Base-by-base conservation (phyloP, 2,888 invertebrate genomes). In the Arrhopalites spinosus region DNA sequence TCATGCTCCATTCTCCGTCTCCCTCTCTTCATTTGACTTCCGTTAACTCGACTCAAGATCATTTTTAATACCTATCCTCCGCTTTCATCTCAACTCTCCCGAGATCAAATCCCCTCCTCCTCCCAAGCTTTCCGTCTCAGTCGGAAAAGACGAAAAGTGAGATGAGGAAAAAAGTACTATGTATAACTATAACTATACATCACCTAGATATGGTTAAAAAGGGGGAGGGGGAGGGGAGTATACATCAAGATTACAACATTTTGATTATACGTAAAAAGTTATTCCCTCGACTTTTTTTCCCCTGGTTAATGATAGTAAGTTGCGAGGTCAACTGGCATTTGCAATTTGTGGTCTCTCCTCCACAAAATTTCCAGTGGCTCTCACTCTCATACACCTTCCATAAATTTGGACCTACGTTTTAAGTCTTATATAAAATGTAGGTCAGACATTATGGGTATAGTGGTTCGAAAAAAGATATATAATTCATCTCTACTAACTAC, bases 31-130 rank as follows among this genome's bases (percentile, higher is more conserved):
- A 45, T 45, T 67, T 67, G 45, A 67, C 43, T 67, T 67, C 66
- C 66, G 30, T 43, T 29, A 67, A 67, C 45, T 63, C n/a, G 63
- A 63, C 59, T 27, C 56, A n/a, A 56, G 23, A 56, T 56, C n/a
- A 23, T 5, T 5, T 56, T 56, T 56, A 56, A n/a, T 56, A n/a
- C 23, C 56, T 56, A 5, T 56, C 56, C 3, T 56, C 56, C 56
- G 5, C 23, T 23, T 56, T 56, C 56, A 3, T 20, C 56, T 56
- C 23, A 8, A 8, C 23, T 20, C 56, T 20, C 23, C 15, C 20
- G 36, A 36, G 36, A 36, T 36, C 36, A 47, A 47, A 13, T n/a
- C n/a, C n/a, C n/a, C n/a, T n/a, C 11, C 47, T 13, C 47, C 11
- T 11, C 11, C 47, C 47, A 15, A 47, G 15, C 36, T 36, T 36